A percentile compares a stretch with the other conserved stretches of the same genome.
These are phyloP conservation scores for Harpegnathos saltator DNA, from an alignment of 1,140 invertebrate genomes.

Conservation along the genomic window DNA sequence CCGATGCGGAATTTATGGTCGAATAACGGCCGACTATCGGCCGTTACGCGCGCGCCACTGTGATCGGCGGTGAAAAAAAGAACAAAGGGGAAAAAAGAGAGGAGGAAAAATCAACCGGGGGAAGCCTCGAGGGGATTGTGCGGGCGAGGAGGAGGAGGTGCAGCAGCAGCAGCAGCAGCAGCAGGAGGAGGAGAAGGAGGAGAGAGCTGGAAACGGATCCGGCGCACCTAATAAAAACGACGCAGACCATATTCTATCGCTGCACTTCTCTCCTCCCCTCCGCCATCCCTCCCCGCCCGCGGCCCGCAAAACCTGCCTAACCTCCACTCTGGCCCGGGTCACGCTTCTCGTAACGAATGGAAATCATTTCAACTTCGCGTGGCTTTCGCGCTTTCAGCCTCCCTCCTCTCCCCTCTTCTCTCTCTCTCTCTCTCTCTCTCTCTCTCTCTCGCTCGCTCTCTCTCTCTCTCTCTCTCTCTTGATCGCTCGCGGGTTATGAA, in stretches of 20 bases:
- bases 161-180: no score
- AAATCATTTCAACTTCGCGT: conserved; percentile 34
- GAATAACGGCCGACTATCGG: conserved; percentile 75
- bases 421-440: no score
- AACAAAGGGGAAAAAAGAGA: conserved; percentile 45
- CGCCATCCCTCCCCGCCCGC: background rate
- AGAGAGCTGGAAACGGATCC: conserved; percentile 23
- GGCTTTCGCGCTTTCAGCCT: no score
- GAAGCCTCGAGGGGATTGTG: background rate
- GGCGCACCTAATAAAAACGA: conserved; percentile 49
- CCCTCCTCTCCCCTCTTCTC: no score
- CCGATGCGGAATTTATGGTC: conserved; percentile 78
- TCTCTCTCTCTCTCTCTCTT: background rate
- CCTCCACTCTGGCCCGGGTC: conserved; percentile 1
- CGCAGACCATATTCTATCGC: conserved; percentile 24
- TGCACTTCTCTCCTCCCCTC: background rate
- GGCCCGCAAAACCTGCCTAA: no score
- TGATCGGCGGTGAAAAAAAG: conserved; percentile 69
- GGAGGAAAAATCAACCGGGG: conserved; percentile 16
- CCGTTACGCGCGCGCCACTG: conserved; percentile 51
- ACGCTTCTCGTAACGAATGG: conserved; percentile 31
- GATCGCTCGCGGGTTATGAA: background rate
- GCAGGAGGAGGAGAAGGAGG: background rate
- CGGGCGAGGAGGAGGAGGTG: no score
- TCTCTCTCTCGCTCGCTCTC: no score